Percentiles rank a stretch among this genome's conserved stretches.
Conservation (phyloP, 2,888 invertebrate species). For the Euplagia quadripunctaria region DNA sequence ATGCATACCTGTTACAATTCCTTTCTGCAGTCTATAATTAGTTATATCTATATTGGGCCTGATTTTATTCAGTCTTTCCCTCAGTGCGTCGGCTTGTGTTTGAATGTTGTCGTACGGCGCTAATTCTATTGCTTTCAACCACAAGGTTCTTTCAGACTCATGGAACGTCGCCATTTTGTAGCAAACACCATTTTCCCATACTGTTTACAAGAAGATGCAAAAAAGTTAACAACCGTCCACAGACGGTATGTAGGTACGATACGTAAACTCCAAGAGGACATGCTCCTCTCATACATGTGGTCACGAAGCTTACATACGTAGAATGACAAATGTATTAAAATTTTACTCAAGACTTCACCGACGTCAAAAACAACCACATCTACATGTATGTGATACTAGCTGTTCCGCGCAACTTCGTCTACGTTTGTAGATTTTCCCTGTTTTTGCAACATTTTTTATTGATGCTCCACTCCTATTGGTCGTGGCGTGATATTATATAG, state of each 20-base stretch:
- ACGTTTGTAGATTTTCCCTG: too few species aligned
- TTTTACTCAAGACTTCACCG: neutral
- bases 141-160: slow-evolving; percentile 93
- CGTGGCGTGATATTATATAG: too few species aligned
- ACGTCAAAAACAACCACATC: too few species aligned
- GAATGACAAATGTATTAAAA: too few species aligned
- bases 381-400: too few species aligned
- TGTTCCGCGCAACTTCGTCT: too few species aligned
- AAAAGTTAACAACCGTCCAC: neutral
- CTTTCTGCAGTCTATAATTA: slow-evolving; percentile 90
- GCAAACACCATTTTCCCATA: slow-evolving; percentile 93
- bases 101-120: slow-evolving; percentile 95
- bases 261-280: neutral
- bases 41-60: slow-evolving; percentile 90
- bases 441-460: too few species aligned
- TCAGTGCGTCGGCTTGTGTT: slow-evolving; percentile 90
- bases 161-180: slow-evolving; percentile 94
- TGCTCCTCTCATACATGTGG: neutral
- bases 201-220: slow-evolving; percentile 72
- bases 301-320: neutral
- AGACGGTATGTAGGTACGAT: neutral
- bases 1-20: slow-evolving; percentile 89
- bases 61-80: slow-evolving; percentile 89
- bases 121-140: slow-evolving; percentile 94
- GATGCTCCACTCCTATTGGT: too few species aligned